Conservation (phyloP, 2,113 vertebrate genomes). For the Eupsittula cactorum region DNA sequence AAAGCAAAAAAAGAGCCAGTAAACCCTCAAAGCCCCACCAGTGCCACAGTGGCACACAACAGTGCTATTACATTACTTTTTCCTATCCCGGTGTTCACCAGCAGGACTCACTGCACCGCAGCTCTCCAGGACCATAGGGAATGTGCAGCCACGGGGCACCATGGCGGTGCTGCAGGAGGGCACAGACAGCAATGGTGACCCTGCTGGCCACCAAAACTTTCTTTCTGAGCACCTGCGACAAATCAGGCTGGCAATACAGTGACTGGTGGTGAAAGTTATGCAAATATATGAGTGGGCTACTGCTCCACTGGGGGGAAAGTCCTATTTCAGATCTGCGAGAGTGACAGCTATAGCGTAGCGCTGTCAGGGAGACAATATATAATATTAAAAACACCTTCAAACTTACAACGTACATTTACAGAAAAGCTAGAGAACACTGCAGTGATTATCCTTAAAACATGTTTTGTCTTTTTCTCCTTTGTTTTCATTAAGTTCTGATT, state of each 20-base stretch:
- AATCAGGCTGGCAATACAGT: slow-evolving; percentile 23
- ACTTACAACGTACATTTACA: background rate
- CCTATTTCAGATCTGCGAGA: slow-evolving; percentile 68
- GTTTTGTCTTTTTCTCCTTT: background rate
- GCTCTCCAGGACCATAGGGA: background rate
- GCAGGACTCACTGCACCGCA: background rate
- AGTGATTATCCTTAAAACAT: background rate
- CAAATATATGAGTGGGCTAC: slow-evolving; percentile 58
- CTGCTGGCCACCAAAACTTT: background rate
- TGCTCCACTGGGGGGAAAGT: slow-evolving; percentile 53
- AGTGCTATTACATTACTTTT: background rate
- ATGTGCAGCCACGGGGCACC: accelerated
- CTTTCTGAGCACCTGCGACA: background rate
- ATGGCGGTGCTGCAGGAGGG: background rate
- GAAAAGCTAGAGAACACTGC: background rate
- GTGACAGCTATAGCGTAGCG: slow-evolving; percentile 60
- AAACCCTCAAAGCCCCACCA: background rate
- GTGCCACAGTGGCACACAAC: accelerated
- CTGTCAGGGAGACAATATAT: slow-evolving; percentile 61
- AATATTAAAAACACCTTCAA: slow-evolving; percentile 31
- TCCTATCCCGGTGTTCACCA: background rate
- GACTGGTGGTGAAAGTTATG: slow-evolving; percentile 49
- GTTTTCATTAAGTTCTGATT: background rate
- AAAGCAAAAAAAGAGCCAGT: background rate
- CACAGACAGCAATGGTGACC: background rate